Evolutionary conservation across 2,113 vertebrate species (phyloP).

Genomic region (Orcinus orca): DNA sequence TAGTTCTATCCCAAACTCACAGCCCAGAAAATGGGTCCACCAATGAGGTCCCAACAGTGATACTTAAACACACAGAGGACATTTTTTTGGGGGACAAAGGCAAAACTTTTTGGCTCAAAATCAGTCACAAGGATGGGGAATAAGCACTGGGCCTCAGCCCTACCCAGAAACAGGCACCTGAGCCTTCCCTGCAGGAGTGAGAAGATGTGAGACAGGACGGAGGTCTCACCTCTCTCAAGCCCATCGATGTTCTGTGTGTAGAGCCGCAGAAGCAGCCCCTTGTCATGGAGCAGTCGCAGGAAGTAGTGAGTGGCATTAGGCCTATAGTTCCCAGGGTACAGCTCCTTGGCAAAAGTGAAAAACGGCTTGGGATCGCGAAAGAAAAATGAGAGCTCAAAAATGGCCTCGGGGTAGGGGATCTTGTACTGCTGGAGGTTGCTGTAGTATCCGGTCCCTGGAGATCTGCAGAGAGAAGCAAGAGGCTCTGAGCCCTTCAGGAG

Average conservation of each 20-base stretch:
- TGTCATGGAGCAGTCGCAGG: slow-evolving; percentile 90
- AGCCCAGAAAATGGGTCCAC: not conserved
- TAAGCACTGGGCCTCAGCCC: not conserved
- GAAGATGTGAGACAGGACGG: rapidly evolving
- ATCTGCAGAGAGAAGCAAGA: slow-evolving; percentile 81
- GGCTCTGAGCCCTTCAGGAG: not conserved
- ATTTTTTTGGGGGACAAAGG: not conserved
- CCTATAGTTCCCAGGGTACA: slow-evolving; percentile 90
- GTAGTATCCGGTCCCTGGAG: slow-evolving; percentile 92
- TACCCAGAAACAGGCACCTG: not conserved
- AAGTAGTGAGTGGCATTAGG: slow-evolving; percentile 93
- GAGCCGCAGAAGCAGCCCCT: slow-evolving; percentile 91
- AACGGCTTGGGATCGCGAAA: slow-evolving; percentile 92
- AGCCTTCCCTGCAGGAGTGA: not conserved
- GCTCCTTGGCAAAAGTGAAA: slow-evolving; percentile 91
- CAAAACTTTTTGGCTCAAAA: not conserved
- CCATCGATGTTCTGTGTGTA: slow-evolving; percentile 98
- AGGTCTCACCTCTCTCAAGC: slow-evolving; percentile 89
- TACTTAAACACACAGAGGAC: not conserved
- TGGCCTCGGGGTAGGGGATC: slow-evolving; percentile 95
- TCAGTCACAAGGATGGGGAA: not conserved
- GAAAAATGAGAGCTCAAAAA: slow-evolving; percentile 95
- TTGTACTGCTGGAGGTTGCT: slow-evolving; percentile 91
- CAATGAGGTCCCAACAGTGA: not conserved
- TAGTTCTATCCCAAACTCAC: not conserved